Conservation (phyloP, 2,888 invertebrate species). For the Mimas tiliae region DNA sequence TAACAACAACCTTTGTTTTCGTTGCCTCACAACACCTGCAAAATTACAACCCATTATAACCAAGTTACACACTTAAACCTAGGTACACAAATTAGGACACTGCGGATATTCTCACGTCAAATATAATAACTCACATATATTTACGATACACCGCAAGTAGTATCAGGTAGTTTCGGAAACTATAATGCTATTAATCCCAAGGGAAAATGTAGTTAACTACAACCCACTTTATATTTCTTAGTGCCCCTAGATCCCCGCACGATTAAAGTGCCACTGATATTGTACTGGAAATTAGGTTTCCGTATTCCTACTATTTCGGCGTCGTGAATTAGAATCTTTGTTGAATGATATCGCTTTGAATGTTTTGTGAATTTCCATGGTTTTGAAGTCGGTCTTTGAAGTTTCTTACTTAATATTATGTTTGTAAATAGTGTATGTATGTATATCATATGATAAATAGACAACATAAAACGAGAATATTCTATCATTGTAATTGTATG, state of each 20-base stretch:
- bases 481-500: too few relatives aligned
- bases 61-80: neutral
- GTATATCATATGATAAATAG: too few relatives aligned
- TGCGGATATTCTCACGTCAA: slow-evolving; percentile 17
- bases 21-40: neutral
- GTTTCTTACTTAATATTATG: neutral
- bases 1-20: neutral
- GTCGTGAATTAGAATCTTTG: neutral
- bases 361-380: too few relatives aligned
- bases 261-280: slow-evolving; percentile 35
- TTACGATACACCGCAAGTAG: slow-evolving; percentile 44
- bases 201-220: slow-evolving; percentile 69
- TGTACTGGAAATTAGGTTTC: slow-evolving; percentile 36
- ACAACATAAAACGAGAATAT: too few relatives aligned
- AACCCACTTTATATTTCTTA: slow-evolving; percentile 68
- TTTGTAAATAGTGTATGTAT: too few relatives aligned
- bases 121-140: slow-evolving; percentile 43
- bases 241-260: slow-evolving; percentile 45
- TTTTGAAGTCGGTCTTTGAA: neutral
- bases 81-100: slow-evolving; percentile 1
- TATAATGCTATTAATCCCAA: slow-evolving; percentile 67
- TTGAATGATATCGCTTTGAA: neutral
- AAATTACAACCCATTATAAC: neutral
- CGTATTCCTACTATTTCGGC: slow-evolving; percentile 4
- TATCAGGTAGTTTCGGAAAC: slow-evolving; percentile 55